These are phyloP conservation scores for Antedon mediterranea DNA, from an alignment of 53 echinoderm and acorn worm genomes.

Conservation along the genomic window DNA sequence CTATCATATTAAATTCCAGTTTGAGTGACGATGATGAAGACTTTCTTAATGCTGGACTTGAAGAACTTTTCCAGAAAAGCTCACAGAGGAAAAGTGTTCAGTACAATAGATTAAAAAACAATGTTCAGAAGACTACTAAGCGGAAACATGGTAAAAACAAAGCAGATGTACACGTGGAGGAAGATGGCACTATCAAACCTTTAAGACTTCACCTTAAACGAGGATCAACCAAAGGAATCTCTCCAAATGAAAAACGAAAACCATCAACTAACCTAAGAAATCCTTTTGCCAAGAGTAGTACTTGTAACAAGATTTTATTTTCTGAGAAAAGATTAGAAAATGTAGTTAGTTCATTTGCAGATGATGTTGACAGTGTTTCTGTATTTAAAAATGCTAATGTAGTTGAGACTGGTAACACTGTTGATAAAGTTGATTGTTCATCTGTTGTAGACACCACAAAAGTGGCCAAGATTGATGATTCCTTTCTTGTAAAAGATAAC, in stretches of 20 bases:
- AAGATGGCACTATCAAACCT: not conserved
- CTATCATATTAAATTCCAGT: not conserved
- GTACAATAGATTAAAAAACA: not conserved
- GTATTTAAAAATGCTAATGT: not conserved
- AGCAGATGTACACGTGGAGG: not conserved
- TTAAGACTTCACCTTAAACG: not conserved
- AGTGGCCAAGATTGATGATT: no score
- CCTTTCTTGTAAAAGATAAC: no score
- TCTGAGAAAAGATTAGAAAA: not conserved
- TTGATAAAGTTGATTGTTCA: no score
- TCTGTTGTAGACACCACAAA: no score
- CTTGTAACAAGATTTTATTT: not conserved
- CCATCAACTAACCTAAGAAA: not conserved
- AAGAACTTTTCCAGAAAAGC: not conserved
- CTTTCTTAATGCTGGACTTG: not conserved
- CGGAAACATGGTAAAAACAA: not conserved
- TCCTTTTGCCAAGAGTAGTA: not conserved
- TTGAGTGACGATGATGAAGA: not conserved
- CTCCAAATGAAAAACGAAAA: not conserved
- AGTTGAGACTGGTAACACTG: no score
- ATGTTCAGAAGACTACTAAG: not conserved
- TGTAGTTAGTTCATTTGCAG: not conserved
- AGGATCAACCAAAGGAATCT: not conserved
- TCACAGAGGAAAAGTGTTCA: not conserved
- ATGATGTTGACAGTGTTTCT: not conserved